Evolutionary conservation across 2,113 vertebrate species (phyloP), one percentile per base, ranked within the genome.

Genomic region (Sylvietta virens): DNA sequence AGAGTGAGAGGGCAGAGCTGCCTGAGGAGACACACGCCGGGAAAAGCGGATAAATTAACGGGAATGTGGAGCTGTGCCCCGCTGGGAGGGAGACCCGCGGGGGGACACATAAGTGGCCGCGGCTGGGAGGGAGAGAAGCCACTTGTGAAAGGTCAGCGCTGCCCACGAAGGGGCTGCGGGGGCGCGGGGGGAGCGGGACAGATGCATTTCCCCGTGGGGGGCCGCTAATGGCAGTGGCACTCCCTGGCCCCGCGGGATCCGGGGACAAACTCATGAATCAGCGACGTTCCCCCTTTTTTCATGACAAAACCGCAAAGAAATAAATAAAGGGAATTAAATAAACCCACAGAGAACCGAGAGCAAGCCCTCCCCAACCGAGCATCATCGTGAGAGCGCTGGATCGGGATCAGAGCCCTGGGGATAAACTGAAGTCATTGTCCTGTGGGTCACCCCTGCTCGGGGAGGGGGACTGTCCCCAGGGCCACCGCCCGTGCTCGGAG

Each of bases 71-170:
- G 31, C 37, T 7, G 74, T 0, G 7, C 18, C 86, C 91, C 53
- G 85, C 53, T 0, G 61, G 51, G 54, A 70, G 31, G 57, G 81
- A 72, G 37, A 64, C 33, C 33, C 2, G 4, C 30, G 11, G 51
- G 65, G 81, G 33, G 22, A 24, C 51, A 2, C 2, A 0, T n/a
- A 57, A 78, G 70, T 78, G 92, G 60, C 57, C 33, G 35, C 1
- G 26, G 70, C 66, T 4, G 2, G 54, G 88, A 96, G 94, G 92
- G 48, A 88, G 88, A 92, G 82, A 45, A 81, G 74, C 89, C 94
- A 62, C 92, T 91, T 82, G 87, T 33, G 92, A 94, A 96, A 95
- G 80, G 91, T 94, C 83, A 90, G n/a, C 4, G 17, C 57, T 82
- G 91, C 78, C 90, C 69, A 3, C 2, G 7, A 9, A 13, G 54